Evolutionary conservation across 2,113 vertebrate genomes (phyloP).

Genomic region (Corythaixoides concolor): DNA sequence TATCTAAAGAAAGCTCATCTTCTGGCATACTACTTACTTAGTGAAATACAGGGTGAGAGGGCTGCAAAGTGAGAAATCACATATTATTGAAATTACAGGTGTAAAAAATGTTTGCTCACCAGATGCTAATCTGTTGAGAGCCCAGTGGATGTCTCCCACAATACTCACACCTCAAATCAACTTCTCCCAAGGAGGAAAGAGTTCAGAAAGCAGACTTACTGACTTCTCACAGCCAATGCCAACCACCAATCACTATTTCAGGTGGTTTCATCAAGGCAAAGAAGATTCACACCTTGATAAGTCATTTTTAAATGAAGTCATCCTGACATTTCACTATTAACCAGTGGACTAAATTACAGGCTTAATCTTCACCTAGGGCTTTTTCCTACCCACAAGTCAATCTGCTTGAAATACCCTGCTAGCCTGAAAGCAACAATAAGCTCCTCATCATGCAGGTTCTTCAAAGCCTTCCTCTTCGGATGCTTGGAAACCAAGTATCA

Average conservation of each 20-base stretch:
- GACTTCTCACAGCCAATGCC: background rate
- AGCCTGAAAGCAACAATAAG: background rate
- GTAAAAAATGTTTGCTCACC: slow-evolving; percentile 37
- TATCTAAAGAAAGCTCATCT: slow-evolving; percentile 27
- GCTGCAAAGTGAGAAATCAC: background rate
- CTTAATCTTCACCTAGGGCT: background rate
- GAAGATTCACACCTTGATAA: slow-evolving; percentile 29
- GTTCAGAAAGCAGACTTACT: background rate
- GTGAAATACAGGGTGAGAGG: background rate
- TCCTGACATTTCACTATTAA: slow-evolving; percentile 2
- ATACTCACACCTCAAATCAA: background rate
- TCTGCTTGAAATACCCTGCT: background rate
- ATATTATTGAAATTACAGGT: slow-evolving; percentile 20
- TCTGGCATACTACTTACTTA: background rate
- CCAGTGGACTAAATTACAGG: background rate
- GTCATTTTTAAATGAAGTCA: background rate
- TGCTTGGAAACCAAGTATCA: background rate
- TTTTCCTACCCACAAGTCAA: background rate
- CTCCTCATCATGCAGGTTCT: background rate
- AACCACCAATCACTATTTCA: background rate
- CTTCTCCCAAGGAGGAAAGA: background rate
- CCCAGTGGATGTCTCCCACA: slow-evolving; percentile 5
- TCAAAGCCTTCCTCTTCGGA: background rate
- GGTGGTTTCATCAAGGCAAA: background rate
- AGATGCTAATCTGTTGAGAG: slow-evolving; percentile 43